phyloP scores from a whole-genome alignment of 1,140 invertebrate genomes.

The Ceratosolen solmsi region DNA sequence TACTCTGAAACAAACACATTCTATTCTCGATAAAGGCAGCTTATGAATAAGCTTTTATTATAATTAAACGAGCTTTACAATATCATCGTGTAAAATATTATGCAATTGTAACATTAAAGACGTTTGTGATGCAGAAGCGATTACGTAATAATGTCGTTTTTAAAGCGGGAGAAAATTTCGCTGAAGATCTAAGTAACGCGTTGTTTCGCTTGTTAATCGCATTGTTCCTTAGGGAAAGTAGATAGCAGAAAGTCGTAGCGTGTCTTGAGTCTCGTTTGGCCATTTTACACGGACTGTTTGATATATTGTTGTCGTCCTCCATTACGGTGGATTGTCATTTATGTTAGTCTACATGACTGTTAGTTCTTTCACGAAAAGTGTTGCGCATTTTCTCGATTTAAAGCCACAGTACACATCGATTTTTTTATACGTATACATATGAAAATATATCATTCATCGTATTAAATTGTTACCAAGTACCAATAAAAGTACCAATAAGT shows the following conservation, averaged over 20 bases:
- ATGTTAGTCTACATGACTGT: neutral
- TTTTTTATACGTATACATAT: no score
- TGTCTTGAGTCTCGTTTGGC: conserved; percentile 41
- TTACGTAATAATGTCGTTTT: conserved; percentile 29
- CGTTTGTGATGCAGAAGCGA: neutral
- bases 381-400: neutral
- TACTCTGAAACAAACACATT: no score
- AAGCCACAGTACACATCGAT: neutral
- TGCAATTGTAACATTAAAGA: no score
- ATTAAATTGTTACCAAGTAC: no score
- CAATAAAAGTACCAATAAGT: no score
- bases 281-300: conserved; percentile 16
- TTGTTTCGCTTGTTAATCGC: conserved; percentile 36
- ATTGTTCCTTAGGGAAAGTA: conserved; percentile 32
- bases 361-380: neutral
- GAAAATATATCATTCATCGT: no score
- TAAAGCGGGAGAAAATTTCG: neutral
- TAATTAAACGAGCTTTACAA: no score
- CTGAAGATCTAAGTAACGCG: conserved; percentile 5
- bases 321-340: neutral
- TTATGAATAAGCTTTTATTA: no score
- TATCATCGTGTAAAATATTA: no score
- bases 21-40: no score
- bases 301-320: neutral
- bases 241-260: conserved; percentile 44